Evolutionary conservation across 2,888 invertebrate genomes (phyloP).

Genomic region (Limnephilus rhombicus): DNA sequence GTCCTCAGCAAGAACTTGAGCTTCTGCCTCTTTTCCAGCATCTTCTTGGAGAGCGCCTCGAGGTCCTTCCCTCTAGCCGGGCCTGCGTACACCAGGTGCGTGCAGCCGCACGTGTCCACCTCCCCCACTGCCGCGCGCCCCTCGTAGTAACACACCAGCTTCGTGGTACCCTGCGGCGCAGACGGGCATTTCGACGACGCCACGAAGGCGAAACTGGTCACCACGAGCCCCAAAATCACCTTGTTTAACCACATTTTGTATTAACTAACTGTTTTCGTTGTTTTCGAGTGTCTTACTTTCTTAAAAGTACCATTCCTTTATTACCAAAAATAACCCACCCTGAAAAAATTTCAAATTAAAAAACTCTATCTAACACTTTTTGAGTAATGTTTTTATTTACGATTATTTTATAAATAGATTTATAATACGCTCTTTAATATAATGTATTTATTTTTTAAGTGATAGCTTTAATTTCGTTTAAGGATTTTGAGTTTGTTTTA

Average conservation of each 20-base stretch:
- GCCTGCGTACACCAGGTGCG: conserved; percentile 76
- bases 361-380: conserved; percentile 28
- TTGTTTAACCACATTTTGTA: conserved; percentile 42
- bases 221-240: conserved; percentile 37
- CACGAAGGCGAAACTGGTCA: conserved; percentile 48
- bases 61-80: conserved; percentile 74
- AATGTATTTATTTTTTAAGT: not conserved
- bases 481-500: not conserved
- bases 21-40: conserved; percentile 75
- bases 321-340: not conserved
- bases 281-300: not conserved
- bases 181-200: conserved; percentile 61
- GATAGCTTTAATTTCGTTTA: conserved; percentile 17
- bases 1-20: conserved; percentile 78
- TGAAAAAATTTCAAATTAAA: no score
- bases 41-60: conserved; percentile 74
- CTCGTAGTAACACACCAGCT: conserved; percentile 75
- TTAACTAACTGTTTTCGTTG: not conserved
- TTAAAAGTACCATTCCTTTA: conserved; percentile 38
- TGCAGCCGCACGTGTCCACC: conserved; percentile 73
- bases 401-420: not conserved
- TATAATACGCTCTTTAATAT: not conserved
- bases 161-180: conserved; percentile 71
- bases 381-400: not conserved
- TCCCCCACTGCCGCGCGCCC: conserved; percentile 70